Evolutionary conservation across 2,888 invertebrate genomes (phyloP).

Genomic region (Drosophila lutescens): DNA sequence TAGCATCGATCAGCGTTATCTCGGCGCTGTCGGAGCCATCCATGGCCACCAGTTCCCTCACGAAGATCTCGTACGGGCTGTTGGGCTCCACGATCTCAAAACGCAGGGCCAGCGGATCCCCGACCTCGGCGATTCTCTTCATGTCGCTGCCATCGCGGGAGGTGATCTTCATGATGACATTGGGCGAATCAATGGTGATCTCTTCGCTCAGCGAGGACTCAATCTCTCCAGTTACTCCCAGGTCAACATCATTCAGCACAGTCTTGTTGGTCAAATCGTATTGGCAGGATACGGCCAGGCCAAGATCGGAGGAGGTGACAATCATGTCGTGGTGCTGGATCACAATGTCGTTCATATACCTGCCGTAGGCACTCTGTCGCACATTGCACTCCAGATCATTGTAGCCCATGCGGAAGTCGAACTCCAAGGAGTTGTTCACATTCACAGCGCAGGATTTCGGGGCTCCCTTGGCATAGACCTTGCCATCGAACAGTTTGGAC

Average conservation of each 20-base stretch:
- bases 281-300: constrained; percentile 96
- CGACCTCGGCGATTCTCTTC: constrained; percentile 95
- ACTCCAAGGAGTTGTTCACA: constrained; percentile 93
- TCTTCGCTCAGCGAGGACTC: constrained; percentile 94
- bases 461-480: constrained; percentile 96
- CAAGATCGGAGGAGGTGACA: constrained; percentile 96
- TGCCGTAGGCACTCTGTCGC: constrained; percentile 92
- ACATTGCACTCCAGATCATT: constrained; percentile 96
- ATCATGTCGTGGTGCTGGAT: constrained; percentile 98
- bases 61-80: constrained; percentile 98
- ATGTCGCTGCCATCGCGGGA: constrained; percentile 93
- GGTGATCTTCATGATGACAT: constrained; percentile 97
- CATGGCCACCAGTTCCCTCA: constrained; percentile 96
- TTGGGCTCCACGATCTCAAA: constrained; percentile 96
- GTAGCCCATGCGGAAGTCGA: constrained; percentile 95
- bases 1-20: constrained; percentile 95
- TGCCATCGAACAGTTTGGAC: constrained; percentile 95
- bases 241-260: constrained; percentile 95
- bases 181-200: constrained; percentile 96
- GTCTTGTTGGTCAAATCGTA: constrained; percentile 97
- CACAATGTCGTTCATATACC: constrained; percentile 95
- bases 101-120: constrained; percentile 94
- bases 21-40: constrained; percentile 97
- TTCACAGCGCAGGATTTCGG: constrained; percentile 96
- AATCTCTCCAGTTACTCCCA: constrained; percentile 95